Conservation (phyloP, 2,888 invertebrate species). For the Pilophorus perplexus region DNA sequence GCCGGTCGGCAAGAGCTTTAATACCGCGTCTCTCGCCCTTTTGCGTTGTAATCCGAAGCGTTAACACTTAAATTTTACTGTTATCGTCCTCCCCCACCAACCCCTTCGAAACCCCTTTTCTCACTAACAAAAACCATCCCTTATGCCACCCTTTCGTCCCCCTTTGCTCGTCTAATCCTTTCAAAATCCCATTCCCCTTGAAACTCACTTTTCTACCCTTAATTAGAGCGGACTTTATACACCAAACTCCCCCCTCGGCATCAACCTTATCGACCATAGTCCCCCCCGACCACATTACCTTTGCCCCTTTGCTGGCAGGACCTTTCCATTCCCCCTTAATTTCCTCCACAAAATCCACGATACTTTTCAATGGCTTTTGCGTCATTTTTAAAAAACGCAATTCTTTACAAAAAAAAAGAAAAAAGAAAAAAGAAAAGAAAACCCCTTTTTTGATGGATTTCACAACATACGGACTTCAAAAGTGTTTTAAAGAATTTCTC, state of each 20-base stretch:
- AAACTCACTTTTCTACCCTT: slow-evolving; percentile 35
- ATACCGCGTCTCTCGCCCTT: not conserved
- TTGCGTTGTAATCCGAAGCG: slow-evolving; percentile 34
- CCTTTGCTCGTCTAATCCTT: slow-evolving; percentile 24
- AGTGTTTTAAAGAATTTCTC: too few relatives aligned
- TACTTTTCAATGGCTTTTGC: too few relatives aligned
- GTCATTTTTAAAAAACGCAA: too few relatives aligned
- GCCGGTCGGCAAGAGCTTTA: slow-evolving; percentile 12
- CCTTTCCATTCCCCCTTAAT: too few relatives aligned
- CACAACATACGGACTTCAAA: too few relatives aligned
- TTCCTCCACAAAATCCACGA: too few relatives aligned
- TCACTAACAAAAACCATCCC: not conserved
- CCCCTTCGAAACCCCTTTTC: slow-evolving; percentile 16
- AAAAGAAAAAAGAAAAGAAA: too few relatives aligned
- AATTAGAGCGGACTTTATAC: slow-evolving; percentile 29
- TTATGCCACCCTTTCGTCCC: not conserved
- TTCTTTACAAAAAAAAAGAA: too few relatives aligned
- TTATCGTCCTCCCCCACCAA: slow-evolving; percentile 30
- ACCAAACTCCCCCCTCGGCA: not conserved
- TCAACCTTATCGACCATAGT: not conserved
- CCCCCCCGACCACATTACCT: not conserved
- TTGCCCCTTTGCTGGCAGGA: too few relatives aligned
- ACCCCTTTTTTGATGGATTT: too few relatives aligned
- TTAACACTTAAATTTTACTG: slow-evolving; percentile 41
- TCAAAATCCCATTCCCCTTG: slow-evolving; percentile 26